These are phyloP conservation scores for Ceryle rudis DNA, from an alignment of 2,797 vertebrate genomes.

Conservation along the genomic window DNA sequence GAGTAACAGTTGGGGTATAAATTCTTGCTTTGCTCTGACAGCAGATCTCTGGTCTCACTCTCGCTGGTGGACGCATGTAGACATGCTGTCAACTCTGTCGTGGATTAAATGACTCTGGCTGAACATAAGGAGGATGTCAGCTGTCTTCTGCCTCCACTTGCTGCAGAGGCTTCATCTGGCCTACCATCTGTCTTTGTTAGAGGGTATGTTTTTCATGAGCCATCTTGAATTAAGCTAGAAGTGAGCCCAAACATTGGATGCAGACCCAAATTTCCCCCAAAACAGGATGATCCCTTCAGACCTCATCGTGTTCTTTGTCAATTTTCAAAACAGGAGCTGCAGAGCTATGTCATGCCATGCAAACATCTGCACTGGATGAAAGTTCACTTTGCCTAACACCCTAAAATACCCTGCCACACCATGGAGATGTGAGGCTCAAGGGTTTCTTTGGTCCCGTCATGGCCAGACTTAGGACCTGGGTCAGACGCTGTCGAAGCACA, in stretches of 20 bases:
- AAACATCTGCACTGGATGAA: neutral
- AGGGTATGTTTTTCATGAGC: neutral
- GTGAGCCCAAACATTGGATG: neutral
- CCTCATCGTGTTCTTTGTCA: neutral
- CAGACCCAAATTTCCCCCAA: neutral
- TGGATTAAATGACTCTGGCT: neutral
- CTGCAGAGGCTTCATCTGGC: neutral
- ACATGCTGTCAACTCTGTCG: neutral
- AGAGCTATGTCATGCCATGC: neutral
- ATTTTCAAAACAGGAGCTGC: neutral
- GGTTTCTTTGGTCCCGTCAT: neutral
- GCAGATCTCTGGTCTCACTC: neutral
- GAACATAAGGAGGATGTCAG: neutral
- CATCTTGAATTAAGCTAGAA: neutral
- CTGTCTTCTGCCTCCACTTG: neutral
- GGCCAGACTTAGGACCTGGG: neutral
- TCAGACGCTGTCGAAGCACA: neutral
- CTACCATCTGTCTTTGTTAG: neutral
- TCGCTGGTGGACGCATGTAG: neutral
- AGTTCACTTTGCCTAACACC: neutral
- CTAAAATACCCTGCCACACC: neutral
- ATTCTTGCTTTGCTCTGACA: neutral
- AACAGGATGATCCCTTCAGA: neutral
- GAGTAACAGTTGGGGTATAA: slow-evolving; percentile 71
- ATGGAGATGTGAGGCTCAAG: neutral